Base-by-base conservation (phyloP, 2,888 invertebrate genomes). In the Leistus spinibarbis region DNA sequence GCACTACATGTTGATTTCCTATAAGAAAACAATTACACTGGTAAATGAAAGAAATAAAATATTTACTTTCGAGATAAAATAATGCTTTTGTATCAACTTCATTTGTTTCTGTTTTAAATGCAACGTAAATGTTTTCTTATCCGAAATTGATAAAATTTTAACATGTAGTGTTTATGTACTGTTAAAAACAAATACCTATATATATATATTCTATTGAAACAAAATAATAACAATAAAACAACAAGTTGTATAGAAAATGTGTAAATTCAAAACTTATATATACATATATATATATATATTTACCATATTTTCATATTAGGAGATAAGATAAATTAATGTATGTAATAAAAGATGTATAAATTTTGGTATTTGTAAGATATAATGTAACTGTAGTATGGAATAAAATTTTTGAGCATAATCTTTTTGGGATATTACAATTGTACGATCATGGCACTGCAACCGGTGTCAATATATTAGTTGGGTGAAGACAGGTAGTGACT, bases 331-430 rank as follows among this genome's bases (percentile, higher is more conserved):
- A 56, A 68, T 66, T 68, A 68, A 68, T 68, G 68, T 75, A 69
- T 75, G 75, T 75, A 75, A 75, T 75, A 64, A 69, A 75, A 69
- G 69, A 69, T 75, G 68, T 73, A 73, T 69, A 75, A 75, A 75
- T 75, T 75, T 75, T 75, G 75, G 75, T 75, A 75, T 75, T 75
- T 73, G 75, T 75, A 75, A 75, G 75, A 69, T 75, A 63, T 75
- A 66, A 66, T 66, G 66, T 66, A 23, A 66, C 22, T 19, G 40
- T 53, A 66, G 54, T 20, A 66, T 66, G 66, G 16, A 66, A 66
- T 66, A 66, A 66, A 53, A 40, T 23, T 53, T 66, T 22, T 66
- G 22, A 23, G 22, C 24, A 9, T 66, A 24, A 40, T 17, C 17
- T 7, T 9, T 66, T 53, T 53, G 22, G 16, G 13, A 5, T 27